These are phyloP conservation scores for Neosilurus hyrtlii DNA, from an alignment of 2,797 vertebrate species.

Conservation along the genomic window DNA sequence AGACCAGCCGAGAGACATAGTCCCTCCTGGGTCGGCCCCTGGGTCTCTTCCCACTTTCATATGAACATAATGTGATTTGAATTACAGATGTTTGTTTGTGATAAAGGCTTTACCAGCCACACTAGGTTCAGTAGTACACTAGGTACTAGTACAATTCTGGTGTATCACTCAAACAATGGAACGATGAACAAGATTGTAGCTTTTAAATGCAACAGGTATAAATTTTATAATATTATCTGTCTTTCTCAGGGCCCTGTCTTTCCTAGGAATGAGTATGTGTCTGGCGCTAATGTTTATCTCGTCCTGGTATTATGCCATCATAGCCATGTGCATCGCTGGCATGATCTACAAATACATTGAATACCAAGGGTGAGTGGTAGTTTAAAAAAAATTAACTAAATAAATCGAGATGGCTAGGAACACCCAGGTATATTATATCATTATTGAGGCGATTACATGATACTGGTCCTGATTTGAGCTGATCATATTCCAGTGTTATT, in stretches of 20 bases:
- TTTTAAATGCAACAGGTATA: background rate
- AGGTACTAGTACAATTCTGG: background rate
- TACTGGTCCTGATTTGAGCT: too few relatives aligned
- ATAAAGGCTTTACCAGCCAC: background rate
- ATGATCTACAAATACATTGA: constrained; percentile 99
- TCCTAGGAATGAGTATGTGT: constrained; percentile 98
- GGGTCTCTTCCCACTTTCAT: too few relatives aligned
- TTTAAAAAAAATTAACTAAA: background rate
- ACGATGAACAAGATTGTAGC: background rate
- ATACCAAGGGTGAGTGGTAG: constrained; percentile 89
- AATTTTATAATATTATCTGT: constrained; percentile 24
- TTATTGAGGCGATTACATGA: too few relatives aligned
- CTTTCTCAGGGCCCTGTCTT: constrained; percentile 85
- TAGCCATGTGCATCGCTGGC: constrained; percentile 95
- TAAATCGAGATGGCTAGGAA: background rate
- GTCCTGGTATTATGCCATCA: constrained; percentile 98
- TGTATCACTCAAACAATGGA: background rate
- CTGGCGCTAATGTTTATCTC: constrained; percentile 98
- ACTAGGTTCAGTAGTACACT: background rate
- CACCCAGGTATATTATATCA: background rate
- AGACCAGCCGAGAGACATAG: too few relatives aligned
- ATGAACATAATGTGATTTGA: too few relatives aligned
- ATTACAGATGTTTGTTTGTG: too few relatives aligned
- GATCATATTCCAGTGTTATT: too few relatives aligned
- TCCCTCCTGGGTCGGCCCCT: too few relatives aligned